Base-by-base conservation (phyloP, 1,140 invertebrate species). In the Drosophila repletoides region DNA sequence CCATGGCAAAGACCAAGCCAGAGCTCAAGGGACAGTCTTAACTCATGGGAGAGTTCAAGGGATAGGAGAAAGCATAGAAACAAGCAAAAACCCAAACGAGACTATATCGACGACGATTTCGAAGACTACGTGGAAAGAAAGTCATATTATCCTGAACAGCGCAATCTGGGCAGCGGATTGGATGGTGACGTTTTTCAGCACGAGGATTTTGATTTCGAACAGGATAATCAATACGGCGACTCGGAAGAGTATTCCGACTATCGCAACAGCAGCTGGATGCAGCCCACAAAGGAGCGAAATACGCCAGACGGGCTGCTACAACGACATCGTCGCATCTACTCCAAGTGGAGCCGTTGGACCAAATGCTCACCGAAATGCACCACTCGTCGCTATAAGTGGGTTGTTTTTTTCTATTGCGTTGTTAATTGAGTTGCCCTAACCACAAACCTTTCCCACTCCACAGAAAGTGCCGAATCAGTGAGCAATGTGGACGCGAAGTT, bases 401-500 rank as follows among this genome's bases (percentile, higher is more conserved):
- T 69, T 2, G 0, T 7, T 5, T 2, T 19, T 5, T 1, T 12
- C 6, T 6, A 5, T 4, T 2, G 17, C 2, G 2, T 5, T 17
- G 21, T n/a, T n/a, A n/a, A n/a, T n/a, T n/a, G n/a, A n/a, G 1
- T 10, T n/a, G 2, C 4, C 38, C 19, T 3, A 10, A 2, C 15
- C 4, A 14, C 14, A 0, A 14, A 6, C 5, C n/a, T 1, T 12
- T 51, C 0, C 5, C 10, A 5, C 1, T 22, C 7, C 40, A 0
- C 74, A 95, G 96, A 87, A 93, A 93, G 86, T 98, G 97, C 87
- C 93, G 93, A 72, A 93, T 94, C 76, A 93, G 92, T 7, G 92
- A 93, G 9, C 91, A 95, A 59, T 98, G 97, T 83, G 93, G 93
- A 0, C 93, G 92, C 28, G 94, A 94, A 80, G 93, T 95, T 36